A percentile compares a stretch with the other conserved stretches of the same genome.
phyloP scores from a whole-genome alignment of 2,888 invertebrate species.

The Abrostola triplasia region DNA sequence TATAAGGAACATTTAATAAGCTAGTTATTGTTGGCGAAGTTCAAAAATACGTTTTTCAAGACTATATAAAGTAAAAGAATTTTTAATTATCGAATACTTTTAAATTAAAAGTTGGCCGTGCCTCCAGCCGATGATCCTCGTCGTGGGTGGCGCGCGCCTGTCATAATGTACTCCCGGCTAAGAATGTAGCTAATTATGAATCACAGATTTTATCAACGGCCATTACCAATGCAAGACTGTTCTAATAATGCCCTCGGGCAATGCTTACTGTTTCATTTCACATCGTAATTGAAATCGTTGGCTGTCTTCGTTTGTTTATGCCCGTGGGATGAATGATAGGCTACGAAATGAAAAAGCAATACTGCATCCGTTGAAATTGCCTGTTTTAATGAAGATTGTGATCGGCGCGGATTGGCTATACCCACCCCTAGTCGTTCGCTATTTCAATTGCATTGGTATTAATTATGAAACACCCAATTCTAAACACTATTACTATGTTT shows the following conservation, averaged over 20 bases:
- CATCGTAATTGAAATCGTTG: slow-evolving; percentile 54
- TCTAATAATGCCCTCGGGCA: slow-evolving; percentile 49
- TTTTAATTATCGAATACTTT: slow-evolving; percentile 18
- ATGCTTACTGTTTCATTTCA: slow-evolving; percentile 55
- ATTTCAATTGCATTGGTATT: background rate
- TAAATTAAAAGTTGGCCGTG: slow-evolving; percentile 6
- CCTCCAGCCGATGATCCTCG: slow-evolving; percentile 34
- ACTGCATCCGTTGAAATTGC: slow-evolving; percentile 34
- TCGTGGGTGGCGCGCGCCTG: slow-evolving; percentile 28
- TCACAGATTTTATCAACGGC: slow-evolving; percentile 66
- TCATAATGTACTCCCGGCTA: slow-evolving; percentile 37
- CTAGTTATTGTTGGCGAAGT: slow-evolving; percentile 10
- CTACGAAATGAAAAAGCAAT: slow-evolving; percentile 38
- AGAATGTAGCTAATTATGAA: slow-evolving; percentile 66
- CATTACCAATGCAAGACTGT: slow-evolving; percentile 46
- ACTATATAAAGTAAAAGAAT: slow-evolving; percentile 26
- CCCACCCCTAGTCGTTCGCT: background rate
- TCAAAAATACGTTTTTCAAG: slow-evolving; percentile 19
- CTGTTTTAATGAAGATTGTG: slow-evolving; percentile 23
- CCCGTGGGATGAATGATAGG: slow-evolving; percentile 30
- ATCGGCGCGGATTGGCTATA: slow-evolving; percentile 16
- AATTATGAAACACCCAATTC: no score
- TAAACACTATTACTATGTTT: no score
- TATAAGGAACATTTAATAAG: slow-evolving; percentile 28
- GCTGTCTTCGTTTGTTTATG: slow-evolving; percentile 40